These are phyloP conservation scores for Bos javanicus DNA, from an alignment of 2,113 vertebrate genomes.

Conservation along the genomic window DNA sequence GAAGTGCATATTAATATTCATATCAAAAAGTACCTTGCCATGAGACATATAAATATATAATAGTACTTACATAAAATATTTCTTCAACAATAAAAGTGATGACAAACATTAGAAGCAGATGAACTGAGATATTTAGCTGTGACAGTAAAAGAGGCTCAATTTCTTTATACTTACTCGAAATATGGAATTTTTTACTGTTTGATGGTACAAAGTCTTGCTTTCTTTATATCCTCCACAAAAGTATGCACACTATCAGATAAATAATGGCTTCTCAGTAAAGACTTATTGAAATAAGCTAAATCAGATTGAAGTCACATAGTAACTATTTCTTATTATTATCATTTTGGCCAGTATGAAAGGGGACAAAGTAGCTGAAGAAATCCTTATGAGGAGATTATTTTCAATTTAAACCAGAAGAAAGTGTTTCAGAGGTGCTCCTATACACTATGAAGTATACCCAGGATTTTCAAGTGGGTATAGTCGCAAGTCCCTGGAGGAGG, in stretches of 20 bases:
- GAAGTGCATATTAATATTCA: slow-evolving; percentile 7
- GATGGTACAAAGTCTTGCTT: background rate
- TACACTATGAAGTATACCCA: background rate
- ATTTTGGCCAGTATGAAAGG: background rate
- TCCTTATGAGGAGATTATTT: background rate
- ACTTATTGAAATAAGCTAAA: background rate
- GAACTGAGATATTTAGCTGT: background rate
- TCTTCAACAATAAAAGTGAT: slow-evolving; percentile 14
- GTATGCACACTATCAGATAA: background rate
- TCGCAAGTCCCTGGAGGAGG: background rate
- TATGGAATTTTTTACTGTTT: background rate
- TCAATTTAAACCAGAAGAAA: background rate
- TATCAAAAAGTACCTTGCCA: slow-evolving; percentile 2
- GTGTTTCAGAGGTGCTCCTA: background rate
- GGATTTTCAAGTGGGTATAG: background rate
- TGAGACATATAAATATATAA: background rate
- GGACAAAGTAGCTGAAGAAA: background rate
- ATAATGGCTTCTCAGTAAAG: background rate
- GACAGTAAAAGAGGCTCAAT: background rate
- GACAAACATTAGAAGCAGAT: background rate
- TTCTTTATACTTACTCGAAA: background rate
- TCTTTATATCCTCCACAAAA: background rate
- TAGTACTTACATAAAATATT: background rate
- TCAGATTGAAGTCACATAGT: background rate
- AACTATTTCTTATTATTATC: background rate